Conservation (phyloP, 2,113 vertebrate species). For the Anarrhichthys ocellatus region DNA sequence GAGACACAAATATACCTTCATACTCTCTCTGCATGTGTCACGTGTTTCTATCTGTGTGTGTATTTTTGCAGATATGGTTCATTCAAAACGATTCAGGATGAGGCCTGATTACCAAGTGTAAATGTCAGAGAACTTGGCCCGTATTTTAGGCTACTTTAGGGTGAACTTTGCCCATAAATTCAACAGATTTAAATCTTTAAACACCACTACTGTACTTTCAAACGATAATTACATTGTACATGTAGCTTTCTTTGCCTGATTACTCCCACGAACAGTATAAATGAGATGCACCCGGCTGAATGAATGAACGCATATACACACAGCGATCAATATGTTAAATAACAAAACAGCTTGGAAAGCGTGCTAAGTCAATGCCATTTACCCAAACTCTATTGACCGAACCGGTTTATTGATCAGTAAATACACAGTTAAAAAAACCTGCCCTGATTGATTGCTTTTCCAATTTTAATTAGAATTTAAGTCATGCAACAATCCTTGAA, state of each 20-base stretch:
- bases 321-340: slow-evolving; percentile 35
- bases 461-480: slow-evolving; percentile 5
- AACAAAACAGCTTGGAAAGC: slow-evolving; percentile 31
- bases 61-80: slow-evolving; percentile 8
- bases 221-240: neutral
- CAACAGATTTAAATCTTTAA: slow-evolving; percentile 3
- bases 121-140: slow-evolving; percentile 13
- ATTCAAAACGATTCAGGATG: slow-evolving; percentile 27
- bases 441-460: neutral
- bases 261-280: slow-evolving; percentile 3
- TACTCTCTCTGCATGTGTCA: slow-evolving; percentile 9
- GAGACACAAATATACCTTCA: no score
- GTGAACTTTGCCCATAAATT: slow-evolving; percentile 4
- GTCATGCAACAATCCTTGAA: neutral
- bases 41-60: slow-evolving; percentile 21
- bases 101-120: slow-evolving; percentile 11
- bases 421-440: slow-evolving; percentile 6
- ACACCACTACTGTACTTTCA: neutral
- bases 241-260: slow-evolving; percentile 13
- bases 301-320: slow-evolving; percentile 30
- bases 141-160: slow-evolving; percentile 6
- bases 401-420: slow-evolving; percentile 3
- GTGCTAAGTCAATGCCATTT: slow-evolving; percentile 25
- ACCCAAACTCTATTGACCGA: slow-evolving; percentile 26
- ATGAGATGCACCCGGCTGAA: slow-evolving; percentile 17